A percentile compares a stretch with the other conserved stretches of the same genome.
Conservation (phyloP, 1,140 invertebrate genomes). For the Cylas formicarius region DNA sequence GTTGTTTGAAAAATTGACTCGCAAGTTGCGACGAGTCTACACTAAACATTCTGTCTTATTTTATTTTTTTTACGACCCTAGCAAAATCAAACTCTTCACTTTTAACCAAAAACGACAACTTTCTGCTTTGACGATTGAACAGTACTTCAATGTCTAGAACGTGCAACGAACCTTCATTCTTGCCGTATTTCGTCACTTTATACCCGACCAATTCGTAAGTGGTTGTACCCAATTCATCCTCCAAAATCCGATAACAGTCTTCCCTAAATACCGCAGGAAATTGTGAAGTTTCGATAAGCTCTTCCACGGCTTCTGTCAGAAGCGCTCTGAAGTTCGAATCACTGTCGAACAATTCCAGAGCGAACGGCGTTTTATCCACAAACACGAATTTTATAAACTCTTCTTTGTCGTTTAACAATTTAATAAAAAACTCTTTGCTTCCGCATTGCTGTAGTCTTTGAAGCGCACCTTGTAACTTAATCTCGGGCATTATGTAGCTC, state of each 20-base stretch:
- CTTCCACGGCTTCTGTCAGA: constrained; percentile 11
- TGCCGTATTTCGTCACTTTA: neutral
- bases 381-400: constrained; percentile 12
- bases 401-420: constrained; percentile 15
- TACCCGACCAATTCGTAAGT: constrained; percentile 9
- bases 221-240: constrained; percentile 6
- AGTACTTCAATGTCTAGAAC: constrained; percentile 5
- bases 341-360: constrained; percentile 15
- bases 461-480: constrained; percentile 15
- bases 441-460: constrained; percentile 18
- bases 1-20: too few species aligned
- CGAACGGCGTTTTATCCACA: constrained; percentile 14
- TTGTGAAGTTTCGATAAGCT: constrained; percentile 10
- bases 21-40: too few species aligned
- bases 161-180: neutral
- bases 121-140: neutral
- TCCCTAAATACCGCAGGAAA: constrained; percentile 12
- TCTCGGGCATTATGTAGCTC: constrained; percentile 16
- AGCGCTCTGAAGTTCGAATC: constrained; percentile 11
- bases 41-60: too few species aligned
- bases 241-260: constrained; percentile 17
- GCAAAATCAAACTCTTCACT: constrained; percentile 12
- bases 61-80: constrained; percentile 4
- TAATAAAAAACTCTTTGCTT: constrained; percentile 15
- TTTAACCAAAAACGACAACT: constrained; percentile 1